Conservation (phyloP, 2,113 vertebrate genomes). For the Trematomus loennbergii region DNA sequence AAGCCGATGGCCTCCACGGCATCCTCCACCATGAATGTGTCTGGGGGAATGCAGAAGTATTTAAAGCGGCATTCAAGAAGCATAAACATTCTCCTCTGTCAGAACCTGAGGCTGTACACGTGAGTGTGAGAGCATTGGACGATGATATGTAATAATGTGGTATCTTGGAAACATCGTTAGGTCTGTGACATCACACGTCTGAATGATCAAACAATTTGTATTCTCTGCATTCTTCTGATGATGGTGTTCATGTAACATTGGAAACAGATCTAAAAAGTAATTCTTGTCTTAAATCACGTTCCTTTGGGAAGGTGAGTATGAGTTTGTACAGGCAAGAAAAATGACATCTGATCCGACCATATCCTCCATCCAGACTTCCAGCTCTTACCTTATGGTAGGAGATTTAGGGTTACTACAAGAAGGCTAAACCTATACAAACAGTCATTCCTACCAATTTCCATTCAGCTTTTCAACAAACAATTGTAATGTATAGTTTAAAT, state of each 20-base stretch:
- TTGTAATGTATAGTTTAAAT: too few relatives aligned
- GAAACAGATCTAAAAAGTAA: neutral
- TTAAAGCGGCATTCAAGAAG: neutral
- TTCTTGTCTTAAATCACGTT: neutral
- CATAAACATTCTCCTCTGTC: neutral
- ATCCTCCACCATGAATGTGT: conserved; percentile 99
- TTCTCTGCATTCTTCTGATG: neutral
- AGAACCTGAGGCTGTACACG: too few relatives aligned
- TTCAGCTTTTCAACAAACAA: too few relatives aligned
- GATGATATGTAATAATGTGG: neutral
- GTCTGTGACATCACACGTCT: neutral
- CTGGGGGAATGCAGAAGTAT: conserved; percentile 76
- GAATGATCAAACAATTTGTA: neutral
- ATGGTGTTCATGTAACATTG: neutral
- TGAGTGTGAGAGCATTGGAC: too few relatives aligned
- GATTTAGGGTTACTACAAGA: too few relatives aligned
- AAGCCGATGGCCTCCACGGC: conserved; percentile 99
- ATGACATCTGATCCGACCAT: too few relatives aligned
- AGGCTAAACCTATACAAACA: too few relatives aligned
- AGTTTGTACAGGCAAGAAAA: neutral
- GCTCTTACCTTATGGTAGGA: too few relatives aligned
- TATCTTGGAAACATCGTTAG: neutral
- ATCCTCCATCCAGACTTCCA: too few relatives aligned
- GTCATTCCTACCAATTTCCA: too few relatives aligned
- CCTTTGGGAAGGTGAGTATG: neutral